A percentile compares a stretch with the other conserved stretches of the same genome.
Conservation (phyloP, 1,140 invertebrate genomes). For the Drepana arcuata region DNA sequence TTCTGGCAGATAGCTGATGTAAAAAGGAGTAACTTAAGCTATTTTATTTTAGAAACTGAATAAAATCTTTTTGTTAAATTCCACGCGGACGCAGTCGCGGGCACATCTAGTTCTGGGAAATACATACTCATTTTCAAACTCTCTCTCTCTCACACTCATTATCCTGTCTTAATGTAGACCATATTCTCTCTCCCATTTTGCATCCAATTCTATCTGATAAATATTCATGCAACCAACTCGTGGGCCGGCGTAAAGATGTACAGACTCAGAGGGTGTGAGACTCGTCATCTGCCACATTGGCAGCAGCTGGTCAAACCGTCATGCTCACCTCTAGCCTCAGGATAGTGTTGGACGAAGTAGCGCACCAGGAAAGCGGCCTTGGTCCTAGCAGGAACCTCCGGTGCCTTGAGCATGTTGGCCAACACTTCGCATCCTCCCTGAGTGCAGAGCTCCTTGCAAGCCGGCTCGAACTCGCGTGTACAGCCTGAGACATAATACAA, state of each 20-base stretch:
- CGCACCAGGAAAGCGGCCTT: slow-evolving; percentile 81
- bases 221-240: no score
- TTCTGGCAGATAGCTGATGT: neutral
- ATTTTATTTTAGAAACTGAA: neutral
- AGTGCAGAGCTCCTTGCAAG: slow-evolving; percentile 73
- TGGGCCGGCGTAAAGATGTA: neutral
- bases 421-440: slow-evolving; percentile 77
- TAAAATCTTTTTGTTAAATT: neutral
- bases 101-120: no score
- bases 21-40: neutral
- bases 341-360: slow-evolving; percentile 72
- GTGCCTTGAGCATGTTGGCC: slow-evolving; percentile 73
- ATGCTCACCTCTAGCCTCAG: slow-evolving; percentile 74
- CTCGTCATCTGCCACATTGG: no score
- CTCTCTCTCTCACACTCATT: no score
- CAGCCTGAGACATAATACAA: slow-evolving; percentile 20
- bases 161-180: neutral
- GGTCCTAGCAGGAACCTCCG: slow-evolving; percentile 75
- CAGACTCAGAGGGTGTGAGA: neutral
- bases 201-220: no score
- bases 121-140: no score
- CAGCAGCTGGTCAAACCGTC: no score
- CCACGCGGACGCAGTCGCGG: neutral
- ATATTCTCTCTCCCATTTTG: neutral
- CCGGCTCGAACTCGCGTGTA: slow-evolving; percentile 71